A percentile compares a stretch with the other conserved stretches of the same genome.
Conservation (phyloP, 1,140 invertebrate genomes). For the Bombus sibiricus region DNA sequence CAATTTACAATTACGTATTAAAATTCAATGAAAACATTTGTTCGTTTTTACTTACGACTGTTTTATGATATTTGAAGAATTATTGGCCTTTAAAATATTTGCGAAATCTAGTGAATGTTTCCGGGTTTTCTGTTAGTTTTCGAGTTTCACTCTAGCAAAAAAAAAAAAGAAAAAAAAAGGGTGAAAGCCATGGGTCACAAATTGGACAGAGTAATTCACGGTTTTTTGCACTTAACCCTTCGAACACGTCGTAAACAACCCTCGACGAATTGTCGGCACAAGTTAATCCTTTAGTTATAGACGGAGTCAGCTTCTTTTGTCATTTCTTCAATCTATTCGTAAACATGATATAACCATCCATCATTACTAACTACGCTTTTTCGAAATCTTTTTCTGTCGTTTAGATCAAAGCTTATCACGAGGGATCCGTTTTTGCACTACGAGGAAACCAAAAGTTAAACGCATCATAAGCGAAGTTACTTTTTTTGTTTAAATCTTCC, state of each 20-base stretch:
- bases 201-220: slow-evolving; percentile 24
- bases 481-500: slow-evolving; percentile 37
- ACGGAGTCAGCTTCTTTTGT: slow-evolving; percentile 16
- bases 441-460: slow-evolving; percentile 37
- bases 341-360: neutral
- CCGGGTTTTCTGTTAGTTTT: neutral
- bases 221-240: slow-evolving; percentile 37
- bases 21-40: neutral
- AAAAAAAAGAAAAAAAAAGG: neutral
- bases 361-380: slow-evolving; percentile 7
- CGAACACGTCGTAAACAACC: slow-evolving; percentile 29
- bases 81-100: slow-evolving; percentile 1
- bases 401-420: neutral
- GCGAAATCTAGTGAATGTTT: neutral
- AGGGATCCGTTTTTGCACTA: slow-evolving; percentile 13
- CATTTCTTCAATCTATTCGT: neutral
- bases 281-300: slow-evolving; percentile 19
- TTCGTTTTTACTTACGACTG: neutral
- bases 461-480: slow-evolving; percentile 54
- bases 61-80: slow-evolving; percentile 1
- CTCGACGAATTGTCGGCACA: neutral
- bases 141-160: neutral
- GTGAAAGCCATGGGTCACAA: neutral
- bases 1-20: neutral
- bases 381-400: slow-evolving; percentile 35